These are phyloP conservation scores for Trachymyrmex cornetzi DNA, from an alignment of 1,140 invertebrate species.

Conservation along the genomic window DNA sequence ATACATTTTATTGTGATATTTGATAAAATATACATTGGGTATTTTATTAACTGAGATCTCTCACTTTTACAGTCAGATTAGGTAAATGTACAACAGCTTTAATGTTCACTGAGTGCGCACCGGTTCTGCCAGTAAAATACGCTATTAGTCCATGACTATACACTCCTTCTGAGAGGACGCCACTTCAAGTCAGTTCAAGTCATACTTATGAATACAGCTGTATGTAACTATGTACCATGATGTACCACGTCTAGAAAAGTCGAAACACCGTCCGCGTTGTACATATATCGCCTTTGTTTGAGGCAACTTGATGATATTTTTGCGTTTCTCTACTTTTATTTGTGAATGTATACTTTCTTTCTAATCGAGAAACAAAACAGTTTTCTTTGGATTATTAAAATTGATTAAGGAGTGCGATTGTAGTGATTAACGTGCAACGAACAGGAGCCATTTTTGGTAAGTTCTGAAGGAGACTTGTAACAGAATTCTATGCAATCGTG, in stretches of 20 bases:
- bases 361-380: constrained; percentile 41
- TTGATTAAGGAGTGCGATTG: constrained; percentile 50
- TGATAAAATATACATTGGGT: too few relatives aligned
- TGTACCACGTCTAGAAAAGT: constrained; percentile 62
- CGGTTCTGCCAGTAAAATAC: too few relatives aligned
- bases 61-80: too few relatives aligned
- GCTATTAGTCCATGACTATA: too few relatives aligned
- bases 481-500: background rate
- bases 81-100: too few relatives aligned
- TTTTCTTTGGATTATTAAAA: constrained; percentile 55
- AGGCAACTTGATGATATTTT: constrained; percentile 67
- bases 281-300: constrained; percentile 70
- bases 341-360: constrained; percentile 55
- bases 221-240: background rate
- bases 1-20: too few relatives aligned
- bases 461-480: background rate
- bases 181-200: too few relatives aligned
- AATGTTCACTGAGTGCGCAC: too few relatives aligned
- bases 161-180: too few relatives aligned
- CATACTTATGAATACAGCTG: too few relatives aligned
- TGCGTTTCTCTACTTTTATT: constrained; percentile 71
- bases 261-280: constrained; percentile 67
- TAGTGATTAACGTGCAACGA: constrained; percentile 37
- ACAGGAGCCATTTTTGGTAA: constrained; percentile 74
- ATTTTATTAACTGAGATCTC: too few relatives aligned